phyloP scores from a whole-genome alignment of 2,113 vertebrate species.

The Ictidomys tridecemlineatus region DNA sequence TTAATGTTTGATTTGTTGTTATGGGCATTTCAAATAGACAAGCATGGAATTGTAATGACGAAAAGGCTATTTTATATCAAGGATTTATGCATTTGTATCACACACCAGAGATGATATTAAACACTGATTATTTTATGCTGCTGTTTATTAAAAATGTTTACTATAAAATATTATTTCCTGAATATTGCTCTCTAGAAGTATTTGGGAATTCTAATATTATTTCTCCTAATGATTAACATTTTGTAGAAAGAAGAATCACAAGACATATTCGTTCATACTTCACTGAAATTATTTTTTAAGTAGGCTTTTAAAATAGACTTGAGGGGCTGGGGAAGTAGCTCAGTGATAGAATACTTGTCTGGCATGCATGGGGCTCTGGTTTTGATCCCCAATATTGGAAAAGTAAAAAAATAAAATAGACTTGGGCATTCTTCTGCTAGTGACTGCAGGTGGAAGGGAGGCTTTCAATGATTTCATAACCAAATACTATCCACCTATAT shows the following conservation, averaged over 20 bases:
- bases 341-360: neutral
- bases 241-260: conserved; percentile 34
- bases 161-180: conserved; percentile 73
- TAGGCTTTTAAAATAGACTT: conserved; percentile 21
- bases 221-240: conserved; percentile 58
- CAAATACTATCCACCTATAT: neutral
- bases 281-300: conserved; percentile 31
- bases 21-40: conserved; percentile 88
- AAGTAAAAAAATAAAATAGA: neutral
- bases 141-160: conserved; percentile 90
- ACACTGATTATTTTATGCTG: conserved; percentile 91
- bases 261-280: conserved; percentile 39
- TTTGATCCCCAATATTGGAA: neutral
- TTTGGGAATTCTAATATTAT: conserved; percentile 57
- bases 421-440: conserved; percentile 19
- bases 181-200: conserved; percentile 58
- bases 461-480: neutral
- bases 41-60: conserved; percentile 87
- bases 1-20: conserved; percentile 88
- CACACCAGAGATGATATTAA: conserved; percentile 89
- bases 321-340: neutral
- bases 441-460: neutral
- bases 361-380: neutral
- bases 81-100: conserved; percentile 88
- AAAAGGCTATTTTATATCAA: conserved; percentile 87